Base-by-base conservation (phyloP, 1,140 invertebrate genomes). In the Nymphalis io region DNA sequence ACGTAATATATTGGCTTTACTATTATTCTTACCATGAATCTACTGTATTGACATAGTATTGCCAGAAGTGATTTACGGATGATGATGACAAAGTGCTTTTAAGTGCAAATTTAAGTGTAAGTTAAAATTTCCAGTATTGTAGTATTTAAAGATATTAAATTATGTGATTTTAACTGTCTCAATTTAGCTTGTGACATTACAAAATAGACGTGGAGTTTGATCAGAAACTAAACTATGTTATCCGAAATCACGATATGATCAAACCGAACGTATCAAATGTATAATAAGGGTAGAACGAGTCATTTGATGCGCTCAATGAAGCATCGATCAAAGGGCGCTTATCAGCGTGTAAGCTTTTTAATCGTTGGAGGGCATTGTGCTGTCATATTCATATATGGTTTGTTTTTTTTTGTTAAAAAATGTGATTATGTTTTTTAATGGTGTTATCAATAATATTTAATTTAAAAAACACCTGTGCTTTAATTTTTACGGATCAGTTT, bases 261-360 rank as follows among this genome's bases (percentile, higher is more conserved):
- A n/a, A n/a, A 46, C n/a, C 46, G 46, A 33, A 33, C 6, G 23
- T 55, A n/a, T 55, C 15, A 16, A 33, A 27, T 55, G 3, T 55
- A 55, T 51, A 64, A 64, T 57, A 57, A 57, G 65, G 65, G 60
- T 67, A 33, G 40, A 38, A 66, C 57, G 53, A 70, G 68, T 70
- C 42, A 67, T 63, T 59, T 46, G 61, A 57, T 68, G 38, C 69
- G 61, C 65, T 68, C 65, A 60, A 75, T 69, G 62, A 72, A 70
- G 67, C 58, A 68, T n/a, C 72, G 67, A 77, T 77, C 72, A 74
- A 74, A 75, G 68, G 67, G 38, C 64, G 73, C 64, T 74, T 75
- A 73, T 73, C 68, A 62, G 55, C 55, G 68, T 67, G 59, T 73
- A 63, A 78, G 68, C 64, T 68, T 60, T 33, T 60, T 75, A 75